Base-by-base conservation (phyloP, 2,113 vertebrate genomes). In the Eleginops maclovinus region DNA sequence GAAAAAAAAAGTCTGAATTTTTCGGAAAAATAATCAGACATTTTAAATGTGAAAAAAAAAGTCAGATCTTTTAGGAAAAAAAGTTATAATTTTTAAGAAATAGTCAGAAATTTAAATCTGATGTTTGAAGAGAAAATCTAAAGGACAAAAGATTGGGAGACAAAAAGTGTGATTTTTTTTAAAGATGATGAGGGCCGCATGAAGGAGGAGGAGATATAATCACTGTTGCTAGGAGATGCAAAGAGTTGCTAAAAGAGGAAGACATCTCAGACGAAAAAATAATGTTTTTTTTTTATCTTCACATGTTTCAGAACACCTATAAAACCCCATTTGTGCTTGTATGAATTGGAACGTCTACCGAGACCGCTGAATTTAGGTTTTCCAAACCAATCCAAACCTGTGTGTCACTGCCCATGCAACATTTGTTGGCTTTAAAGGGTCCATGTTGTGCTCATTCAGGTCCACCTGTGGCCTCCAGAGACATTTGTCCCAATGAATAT, bases 401-500 rank as follows among this genome's bases (percentile, higher is more conserved):
- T 22, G 40, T 21, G 10, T 28, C 0, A 2, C 31, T 74, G 49
- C 28, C 41, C 22, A 19, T 60, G 2, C 55, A 50, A 31, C 49
- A 50, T 78, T 69, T 46, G 41, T 36, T 40, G 75, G 67, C 78
- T 84, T 68, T 76, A 46, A 75, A 54, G 75, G 58, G 66, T 72
- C 76, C 72, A 76, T 19, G 47, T 72, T 53, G 50, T 71, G 75
- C 66, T 14, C 62, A 51, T 46, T 16, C 51, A 7, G 58, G 72
- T 76, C 22, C 28, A n/a, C n/a, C 36, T 15, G 50, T 74, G 75
- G 71, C 83, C 89, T 81, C 75, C 49, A 63, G 88, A 80, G 26
- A 74, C 84, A 83, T 78, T 65, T 80, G 68, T 82, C 81, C 72
- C 75, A 78, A 89, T 93, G 81, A 93, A 93, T 93, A 92, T 92